These are phyloP conservation scores for Tortricodes alternella DNA, from an alignment of 2,888 invertebrate genomes.

Conservation along the genomic window DNA sequence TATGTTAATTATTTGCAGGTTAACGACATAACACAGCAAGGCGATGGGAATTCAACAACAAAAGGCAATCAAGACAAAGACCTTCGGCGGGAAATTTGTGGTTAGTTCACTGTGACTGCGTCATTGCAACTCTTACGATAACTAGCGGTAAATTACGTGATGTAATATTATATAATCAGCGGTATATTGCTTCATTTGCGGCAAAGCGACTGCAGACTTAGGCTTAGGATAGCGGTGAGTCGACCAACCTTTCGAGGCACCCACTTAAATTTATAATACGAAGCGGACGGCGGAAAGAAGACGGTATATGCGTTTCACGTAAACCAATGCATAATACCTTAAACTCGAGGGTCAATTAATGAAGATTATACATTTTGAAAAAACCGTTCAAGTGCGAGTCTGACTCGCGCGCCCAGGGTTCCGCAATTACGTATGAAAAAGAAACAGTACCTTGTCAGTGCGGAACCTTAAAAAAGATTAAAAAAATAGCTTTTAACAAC, in stretches of 20 bases:
- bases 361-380: too few species aligned
- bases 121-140: constrained; percentile 17
- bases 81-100: constrained; percentile 62
- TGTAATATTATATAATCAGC: constrained; percentile 26
- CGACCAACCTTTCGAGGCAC: constrained; percentile 12
- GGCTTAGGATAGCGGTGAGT: not conserved
- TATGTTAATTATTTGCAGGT: constrained; percentile 53
- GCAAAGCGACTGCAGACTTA: not conserved
- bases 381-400: too few species aligned
- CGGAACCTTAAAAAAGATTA: too few species aligned
- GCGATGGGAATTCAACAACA: constrained; percentile 47
- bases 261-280: constrained; percentile 26
- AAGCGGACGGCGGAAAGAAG: too few species aligned
- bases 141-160: constrained; percentile 14
- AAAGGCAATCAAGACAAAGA: constrained; percentile 60
- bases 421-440: too few species aligned
- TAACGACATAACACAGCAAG: constrained; percentile 49
- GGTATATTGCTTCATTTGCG: not conserved
- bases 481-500: too few species aligned
- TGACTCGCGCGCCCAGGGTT: too few species aligned
- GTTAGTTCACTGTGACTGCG: constrained; percentile 45
- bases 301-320: too few species aligned
- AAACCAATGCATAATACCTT: too few species aligned
- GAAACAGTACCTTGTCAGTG: too few species aligned
- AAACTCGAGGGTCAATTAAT: too few species aligned